Evolutionary conservation across 2,888 invertebrate species (phyloP).

Genomic region (Polia nebulosa): DNA sequence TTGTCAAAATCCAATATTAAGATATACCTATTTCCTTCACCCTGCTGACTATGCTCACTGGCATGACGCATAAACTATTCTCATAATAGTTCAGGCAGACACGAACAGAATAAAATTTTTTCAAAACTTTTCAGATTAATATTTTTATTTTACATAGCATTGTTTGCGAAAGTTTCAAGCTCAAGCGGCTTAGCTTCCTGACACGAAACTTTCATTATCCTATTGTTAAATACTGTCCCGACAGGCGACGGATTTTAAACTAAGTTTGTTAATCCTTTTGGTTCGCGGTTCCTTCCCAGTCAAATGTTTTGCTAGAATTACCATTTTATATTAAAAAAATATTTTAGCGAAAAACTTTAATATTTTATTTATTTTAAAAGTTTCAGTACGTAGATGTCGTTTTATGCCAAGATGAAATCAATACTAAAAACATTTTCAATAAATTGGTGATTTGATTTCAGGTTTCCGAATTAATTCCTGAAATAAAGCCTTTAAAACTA

Average conservation of each 20-base stretch:
- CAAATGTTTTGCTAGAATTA: neutral
- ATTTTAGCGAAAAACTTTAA: no score
- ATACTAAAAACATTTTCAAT: neutral
- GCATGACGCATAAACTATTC: neutral
- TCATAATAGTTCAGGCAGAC: neutral
- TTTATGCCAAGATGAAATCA: neutral
- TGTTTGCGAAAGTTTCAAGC: slow-evolving; percentile 43
- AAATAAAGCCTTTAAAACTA: slow-evolving; percentile 19
- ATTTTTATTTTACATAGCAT: slow-evolving; percentile 9
- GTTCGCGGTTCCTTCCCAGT: slow-evolving; percentile 24
- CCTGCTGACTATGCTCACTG: no score
- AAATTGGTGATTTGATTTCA: neutral
- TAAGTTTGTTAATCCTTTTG: slow-evolving; percentile 52
- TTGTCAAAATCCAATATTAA: neutral
- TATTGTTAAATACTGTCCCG: slow-evolving; percentile 53
- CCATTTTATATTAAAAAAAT: neutral
- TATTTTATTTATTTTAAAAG: no score
- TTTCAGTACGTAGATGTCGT: neutral
- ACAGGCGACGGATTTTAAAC: slow-evolving; percentile 53
- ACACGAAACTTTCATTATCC: slow-evolving; percentile 57
- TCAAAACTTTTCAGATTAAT: neutral
- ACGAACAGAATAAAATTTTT: neutral
- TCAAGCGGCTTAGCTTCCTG: slow-evolving; percentile 49
- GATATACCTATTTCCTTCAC: neutral
- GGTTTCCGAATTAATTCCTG: neutral